Base-by-base conservation (phyloP, 2,888 invertebrate genomes). In the Drosophila melanosoma region DNA sequence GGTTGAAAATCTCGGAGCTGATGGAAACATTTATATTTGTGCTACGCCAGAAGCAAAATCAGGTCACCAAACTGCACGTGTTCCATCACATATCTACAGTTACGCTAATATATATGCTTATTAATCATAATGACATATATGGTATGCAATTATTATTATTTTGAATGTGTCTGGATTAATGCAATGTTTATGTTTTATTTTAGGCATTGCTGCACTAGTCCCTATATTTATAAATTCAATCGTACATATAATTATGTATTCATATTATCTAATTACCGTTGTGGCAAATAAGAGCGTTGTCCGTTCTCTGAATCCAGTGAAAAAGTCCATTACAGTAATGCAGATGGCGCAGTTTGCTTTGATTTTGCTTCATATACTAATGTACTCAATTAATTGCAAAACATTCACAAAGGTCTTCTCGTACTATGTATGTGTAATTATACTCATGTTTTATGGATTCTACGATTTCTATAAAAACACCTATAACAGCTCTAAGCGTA, bases 231-330 rank as follows among this genome's bases (percentile, higher is more conserved):
- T 96, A 56, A 97, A 97, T 91, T 95, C 94, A 57, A 92, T 94
- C 1, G 94, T 97, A 2, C 97, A 97, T 84, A 94, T 96, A 5
- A 90, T 96, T n/a, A 97, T 97, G 96, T 97, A 97, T 90, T 94
- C 94, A 8, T 97, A 97, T 92, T 97, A 97, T 90, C 94, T 96
- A 15, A 89, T 96, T 1, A 93, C 96, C 0, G 95, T 95, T 66
- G 94, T 96, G 68, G 95, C 86, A 26, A 85, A 95, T 74, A 94
- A 95, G 7, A 85, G 90, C 48, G 92, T 95, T 79, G 95, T 95
- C 86, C 94, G 93, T 29, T 92, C 92, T 72, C 92, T 96, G 48
- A 91, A 91, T 62, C 94, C 94, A 70, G 94, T 95, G 90, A 97
- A 97, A 91, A 94, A 94, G 87, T 94, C 94, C 92, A 92, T 95